Base-by-base conservation (phyloP, 2,113 vertebrate species). In the Telmatochromis brachygnathus region DNA sequence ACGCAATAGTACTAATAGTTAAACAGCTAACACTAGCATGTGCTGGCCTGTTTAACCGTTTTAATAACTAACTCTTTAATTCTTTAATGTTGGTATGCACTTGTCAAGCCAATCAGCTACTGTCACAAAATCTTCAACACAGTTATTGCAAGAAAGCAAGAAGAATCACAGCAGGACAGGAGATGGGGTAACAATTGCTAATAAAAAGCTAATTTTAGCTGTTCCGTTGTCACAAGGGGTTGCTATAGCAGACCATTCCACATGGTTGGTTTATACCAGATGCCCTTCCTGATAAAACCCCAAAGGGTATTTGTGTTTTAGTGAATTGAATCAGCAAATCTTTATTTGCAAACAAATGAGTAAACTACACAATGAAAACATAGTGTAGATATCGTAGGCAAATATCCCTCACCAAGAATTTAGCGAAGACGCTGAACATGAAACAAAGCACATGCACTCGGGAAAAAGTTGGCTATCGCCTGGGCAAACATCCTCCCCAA, bases 331-430 rank as follows among this genome's bases (percentile, higher is more conserved):
- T 42, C n/a, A 26, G 65, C 37, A 70, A 42, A 42, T 2, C 21
- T 42, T 70, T 70, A n/a, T 21, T 70, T 70, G 37, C n/a, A 10
- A 70, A 1, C 37, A 15, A 42, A 70, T 70, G 37, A 42, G n/a
- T 70, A 70, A 73, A 45, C n/a, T 2, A 73, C 60, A n/a, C 60
- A 37, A 37, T 65, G 33, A 37, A 65, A 65, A 65, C 17, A 65
- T 65, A 65, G 30, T 65, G 30, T 65, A 65, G 60, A n/a, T 13
- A 21, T 65, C 1, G 3, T 37, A 65, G 60, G 60, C 33, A 65
- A 65, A 45, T 17, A 4, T 73, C 21, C 3, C 68, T 73, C 21
- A 45, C 21, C 37, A 73, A 45, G 19, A 15, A 73, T 73, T 73
- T 73, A 73, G 68, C 21, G 1, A 45, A 45, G 37, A 26, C 4